Evolutionary conservation across 2,797 vertebrate species (phyloP).

Genomic region (Sciaenops ocellatus): DNA sequence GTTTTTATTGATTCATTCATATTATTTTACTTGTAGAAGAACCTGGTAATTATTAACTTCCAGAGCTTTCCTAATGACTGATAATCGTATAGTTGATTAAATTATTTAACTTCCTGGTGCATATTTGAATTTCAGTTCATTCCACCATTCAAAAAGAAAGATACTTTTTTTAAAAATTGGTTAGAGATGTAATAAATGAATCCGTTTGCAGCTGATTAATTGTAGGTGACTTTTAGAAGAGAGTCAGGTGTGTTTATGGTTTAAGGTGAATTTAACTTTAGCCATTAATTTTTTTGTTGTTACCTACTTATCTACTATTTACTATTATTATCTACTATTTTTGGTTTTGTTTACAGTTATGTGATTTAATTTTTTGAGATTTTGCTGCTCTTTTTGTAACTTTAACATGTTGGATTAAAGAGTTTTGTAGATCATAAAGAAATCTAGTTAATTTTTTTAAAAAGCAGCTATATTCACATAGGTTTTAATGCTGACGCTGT

Average conservation of each 20-base stretch:
- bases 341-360: background rate
- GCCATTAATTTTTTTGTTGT: background rate
- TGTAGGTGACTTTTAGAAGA: background rate
- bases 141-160: background rate
- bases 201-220: background rate
- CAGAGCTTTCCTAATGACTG: background rate
- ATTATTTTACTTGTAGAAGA: background rate
- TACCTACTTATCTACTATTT: too few species aligned
- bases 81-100: background rate
- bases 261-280: background rate
- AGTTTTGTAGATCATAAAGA: background rate
- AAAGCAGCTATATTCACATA: background rate
- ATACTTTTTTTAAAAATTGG: background rate
- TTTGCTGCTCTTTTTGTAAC: background rate
- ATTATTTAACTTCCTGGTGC: background rate
- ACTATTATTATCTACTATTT: too few species aligned
- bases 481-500: background rate
- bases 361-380: background rate
- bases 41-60: background rate
- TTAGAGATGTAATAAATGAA: background rate
- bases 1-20: conserved; percentile 42
- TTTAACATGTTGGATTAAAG: background rate
- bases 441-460: background rate
- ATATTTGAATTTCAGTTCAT: background rate
- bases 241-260: background rate